phyloP scores from a whole-genome alignment of 2,888 invertebrate genomes.

The Tiliacea aurago region DNA sequence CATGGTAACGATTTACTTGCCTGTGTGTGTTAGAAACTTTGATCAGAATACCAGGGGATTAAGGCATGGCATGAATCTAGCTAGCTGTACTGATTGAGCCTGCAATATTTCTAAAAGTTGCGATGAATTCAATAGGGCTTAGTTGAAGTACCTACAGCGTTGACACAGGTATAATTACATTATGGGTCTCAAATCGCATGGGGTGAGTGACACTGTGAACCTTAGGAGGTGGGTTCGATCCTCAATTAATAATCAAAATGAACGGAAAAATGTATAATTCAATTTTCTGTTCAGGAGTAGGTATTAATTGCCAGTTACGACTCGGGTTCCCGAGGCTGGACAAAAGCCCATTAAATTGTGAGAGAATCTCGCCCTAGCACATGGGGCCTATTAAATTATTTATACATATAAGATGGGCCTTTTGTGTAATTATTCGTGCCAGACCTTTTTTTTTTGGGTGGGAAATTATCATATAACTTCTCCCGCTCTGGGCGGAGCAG shows the following conservation, averaged over 20 bases:
- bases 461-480: too few species aligned
- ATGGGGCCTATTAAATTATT: conserved; percentile 3
- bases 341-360: conserved; percentile 22
- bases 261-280: conserved; percentile 30
- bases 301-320: conserved; percentile 36
- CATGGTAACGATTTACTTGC: conserved; percentile 32
- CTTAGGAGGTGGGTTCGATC: conserved; percentile 6
- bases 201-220: background rate
- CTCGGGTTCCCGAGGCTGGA: background rate
- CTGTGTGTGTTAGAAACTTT: conserved; percentile 17
- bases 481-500: too few species aligned
- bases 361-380: background rate
- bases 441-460: too few species aligned
- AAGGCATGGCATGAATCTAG: conserved; percentile 8
- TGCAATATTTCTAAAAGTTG: conserved; percentile 10
- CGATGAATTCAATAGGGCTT: background rate
- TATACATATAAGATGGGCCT: background rate
- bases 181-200: conserved; percentile 4
- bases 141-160: conserved; percentile 4
- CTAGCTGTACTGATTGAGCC: background rate
- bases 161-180: conserved; percentile 27
- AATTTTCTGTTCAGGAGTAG: conserved; percentile 26
- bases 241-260: conserved; percentile 35
- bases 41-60: conserved; percentile 14
- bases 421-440: background rate